Percentiles rank a stretch among this genome's conserved stretches.
phyloP scores from a whole-genome alignment of 2,888 invertebrate species.

The Elegia similella region DNA sequence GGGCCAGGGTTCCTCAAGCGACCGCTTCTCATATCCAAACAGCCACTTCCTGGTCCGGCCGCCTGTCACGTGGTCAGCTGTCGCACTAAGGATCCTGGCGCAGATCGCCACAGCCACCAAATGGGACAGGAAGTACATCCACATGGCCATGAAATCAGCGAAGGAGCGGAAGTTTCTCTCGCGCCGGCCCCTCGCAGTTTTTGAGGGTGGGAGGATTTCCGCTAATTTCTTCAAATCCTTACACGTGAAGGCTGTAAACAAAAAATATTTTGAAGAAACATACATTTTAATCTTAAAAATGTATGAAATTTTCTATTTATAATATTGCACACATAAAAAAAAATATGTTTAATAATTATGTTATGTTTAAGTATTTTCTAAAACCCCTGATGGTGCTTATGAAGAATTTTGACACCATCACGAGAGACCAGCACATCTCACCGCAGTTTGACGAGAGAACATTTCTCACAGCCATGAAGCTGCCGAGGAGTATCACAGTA shows the following conservation, averaged over 20 bases:
- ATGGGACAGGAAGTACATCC: constrained; percentile 82
- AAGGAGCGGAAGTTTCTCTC: constrained; percentile 76
- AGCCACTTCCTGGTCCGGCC: constrained; percentile 82
- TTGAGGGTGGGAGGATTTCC: constrained; percentile 62
- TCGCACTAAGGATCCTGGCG: constrained; percentile 83
- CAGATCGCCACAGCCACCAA: constrained; percentile 83
- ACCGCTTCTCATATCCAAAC: constrained; percentile 81
- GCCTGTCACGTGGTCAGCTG: constrained; percentile 83
- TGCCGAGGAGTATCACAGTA: too few relatives aligned
- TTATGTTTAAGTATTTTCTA: too few relatives aligned
- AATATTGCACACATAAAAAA: too few relatives aligned
- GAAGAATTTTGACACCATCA: too few relatives aligned
- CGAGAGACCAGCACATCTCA: too few relatives aligned
- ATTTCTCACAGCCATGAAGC: too few relatives aligned
- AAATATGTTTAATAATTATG: too few relatives aligned
- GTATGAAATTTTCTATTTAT: too few relatives aligned
- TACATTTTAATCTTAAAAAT: too few relatives aligned
- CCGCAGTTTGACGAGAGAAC: too few relatives aligned
- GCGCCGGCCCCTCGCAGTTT: constrained; percentile 61
- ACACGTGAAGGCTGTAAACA: constrained; percentile 62
- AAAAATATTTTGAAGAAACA: too few relatives aligned
- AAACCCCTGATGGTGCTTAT: too few relatives aligned
- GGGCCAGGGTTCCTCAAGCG: constrained; percentile 84
- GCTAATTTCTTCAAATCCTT: constrained; percentile 65
- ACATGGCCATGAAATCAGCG: constrained; percentile 81